Base-by-base conservation (phyloP, 2,888 invertebrate species). In the Dinocampus coccinellae region DNA sequence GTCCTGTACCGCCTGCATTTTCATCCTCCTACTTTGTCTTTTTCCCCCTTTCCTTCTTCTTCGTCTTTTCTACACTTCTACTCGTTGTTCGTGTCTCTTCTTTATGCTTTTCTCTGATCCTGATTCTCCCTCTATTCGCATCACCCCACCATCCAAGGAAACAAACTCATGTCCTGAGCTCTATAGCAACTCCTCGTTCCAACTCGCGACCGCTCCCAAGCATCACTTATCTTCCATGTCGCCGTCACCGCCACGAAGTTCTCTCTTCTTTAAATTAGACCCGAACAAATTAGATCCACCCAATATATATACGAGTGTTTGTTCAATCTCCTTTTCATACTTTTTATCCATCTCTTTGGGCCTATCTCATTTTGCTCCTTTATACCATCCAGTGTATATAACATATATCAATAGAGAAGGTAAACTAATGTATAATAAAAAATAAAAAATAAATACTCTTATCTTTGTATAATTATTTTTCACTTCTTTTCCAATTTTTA, bases 161-260 rank as follows among this genome's bases (percentile, higher is more conserved):
- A n/a, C n/a, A n/a, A n/a, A 13, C 66, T 73, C 70, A 69, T 73
- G 70, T 73, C 72, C 69, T 60, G 68, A 58, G 74, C 70, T 77
- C 77, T 74, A 61, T 42, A 70, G 63, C 36, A 52, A 47, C 72
- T 66, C 62, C 58, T 74, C 64, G 57, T 57, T 63, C 53, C 67
- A 29, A 7, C 53, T 36, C 42, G 16, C 22, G 60, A 36, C 22
- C 62, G 73, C 75, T 74, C 75, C 72, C 73, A 73, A 76, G 74
- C 77, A 76, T 77, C 74, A 77, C 77, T 77, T 77, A 77, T 77
- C 77, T 74, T 76, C 76, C 77, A 76, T 77, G 77, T 77, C 74
- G 72, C 76, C 77, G 73, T 77, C 77, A 75, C 73, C 75, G 74
- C 73, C 75, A 73, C 72, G 73, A 77, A 72, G 72, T 39, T 39